Percentiles rank a stretch among this genome's conserved stretches.
phyloP scores from a whole-genome alignment of 1,140 invertebrate genomes.

The Drosophila chauvacae region DNA sequence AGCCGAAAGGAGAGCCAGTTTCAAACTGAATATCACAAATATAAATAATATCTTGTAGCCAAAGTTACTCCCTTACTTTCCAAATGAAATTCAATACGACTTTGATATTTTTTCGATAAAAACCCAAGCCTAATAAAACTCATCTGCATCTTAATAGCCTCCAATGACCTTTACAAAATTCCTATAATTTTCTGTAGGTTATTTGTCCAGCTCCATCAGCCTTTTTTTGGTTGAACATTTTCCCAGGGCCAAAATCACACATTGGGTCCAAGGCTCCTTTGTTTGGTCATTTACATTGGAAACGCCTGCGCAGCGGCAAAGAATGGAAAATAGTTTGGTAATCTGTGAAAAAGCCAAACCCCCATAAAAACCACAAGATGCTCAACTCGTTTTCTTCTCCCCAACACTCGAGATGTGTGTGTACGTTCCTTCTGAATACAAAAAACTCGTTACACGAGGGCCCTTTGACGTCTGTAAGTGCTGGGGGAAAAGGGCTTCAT shows the following conservation, averaged over 20 bases:
- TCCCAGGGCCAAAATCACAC: constrained; percentile 58
- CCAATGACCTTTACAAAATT: neutral
- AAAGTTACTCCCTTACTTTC: neutral
- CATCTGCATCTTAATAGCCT: constrained; percentile 9
- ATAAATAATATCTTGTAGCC: neutral
- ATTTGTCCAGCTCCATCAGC: constrained; percentile 17
- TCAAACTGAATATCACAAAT: neutral
- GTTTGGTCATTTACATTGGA: constrained; percentile 51
- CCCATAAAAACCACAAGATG: constrained; percentile 78
- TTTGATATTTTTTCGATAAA: neutral
- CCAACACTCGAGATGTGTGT: constrained; percentile 6
- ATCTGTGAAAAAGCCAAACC: constrained; percentile 83
- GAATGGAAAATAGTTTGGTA: constrained; percentile 72
- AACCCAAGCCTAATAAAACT: neutral
- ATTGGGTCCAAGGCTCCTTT: constrained; percentile 38
- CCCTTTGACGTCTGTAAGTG: constrained; percentile 69
- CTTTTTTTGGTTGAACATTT: constrained; percentile 15
- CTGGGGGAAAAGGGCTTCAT: constrained; percentile 69
- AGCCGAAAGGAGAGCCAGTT: no score
- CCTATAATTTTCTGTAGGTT: constrained; percentile 8
- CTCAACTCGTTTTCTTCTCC: constrained; percentile 64
- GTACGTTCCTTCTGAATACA: constrained; percentile 41
- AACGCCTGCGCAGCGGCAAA: constrained; percentile 37
- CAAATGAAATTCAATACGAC: neutral
- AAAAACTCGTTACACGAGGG: constrained; percentile 70